Conservation (phyloP, 2,113 vertebrate species). For the Carettochelys insculpta region DNA sequence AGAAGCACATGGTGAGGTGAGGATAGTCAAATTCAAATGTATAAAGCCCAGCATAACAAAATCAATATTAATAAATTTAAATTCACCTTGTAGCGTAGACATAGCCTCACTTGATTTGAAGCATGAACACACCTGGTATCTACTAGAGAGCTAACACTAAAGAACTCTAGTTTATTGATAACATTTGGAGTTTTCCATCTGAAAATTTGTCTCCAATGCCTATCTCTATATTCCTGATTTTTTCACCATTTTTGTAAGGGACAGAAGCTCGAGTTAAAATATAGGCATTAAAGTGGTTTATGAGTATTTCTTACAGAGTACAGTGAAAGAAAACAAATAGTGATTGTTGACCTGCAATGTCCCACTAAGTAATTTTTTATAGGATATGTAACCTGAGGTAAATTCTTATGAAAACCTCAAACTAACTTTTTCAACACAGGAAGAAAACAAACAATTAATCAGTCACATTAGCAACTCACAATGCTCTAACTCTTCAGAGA, state of each 20-base stretch:
- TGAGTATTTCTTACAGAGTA: not conserved
- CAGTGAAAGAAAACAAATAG: not conserved
- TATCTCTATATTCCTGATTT: not conserved
- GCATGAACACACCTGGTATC: not conserved
- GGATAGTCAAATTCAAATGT: too few species aligned
- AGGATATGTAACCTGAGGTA: not conserved
- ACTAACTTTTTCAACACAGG: not conserved
- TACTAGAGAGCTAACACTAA: not conserved
- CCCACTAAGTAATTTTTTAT: not conserved
- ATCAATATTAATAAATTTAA: too few species aligned
- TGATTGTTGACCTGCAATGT: not conserved
- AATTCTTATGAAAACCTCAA: not conserved
- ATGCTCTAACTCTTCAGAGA: not conserved
- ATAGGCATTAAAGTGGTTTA: not conserved
- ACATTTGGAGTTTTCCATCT: not conserved
- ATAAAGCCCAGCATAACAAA: too few species aligned
- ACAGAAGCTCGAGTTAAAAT: not conserved
- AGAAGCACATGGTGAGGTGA: too few species aligned
- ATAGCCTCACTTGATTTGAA: too few species aligned
- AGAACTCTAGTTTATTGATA: not conserved
- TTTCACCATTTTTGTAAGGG: not conserved
- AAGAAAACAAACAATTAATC: fast-evolving
- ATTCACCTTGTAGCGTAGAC: too few species aligned
- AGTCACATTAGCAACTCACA: not conserved
- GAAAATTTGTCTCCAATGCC: not conserved